These are phyloP conservation scores for Mixornis gularis DNA, from an alignment of 2,113 vertebrate species.

Conservation along the genomic window DNA sequence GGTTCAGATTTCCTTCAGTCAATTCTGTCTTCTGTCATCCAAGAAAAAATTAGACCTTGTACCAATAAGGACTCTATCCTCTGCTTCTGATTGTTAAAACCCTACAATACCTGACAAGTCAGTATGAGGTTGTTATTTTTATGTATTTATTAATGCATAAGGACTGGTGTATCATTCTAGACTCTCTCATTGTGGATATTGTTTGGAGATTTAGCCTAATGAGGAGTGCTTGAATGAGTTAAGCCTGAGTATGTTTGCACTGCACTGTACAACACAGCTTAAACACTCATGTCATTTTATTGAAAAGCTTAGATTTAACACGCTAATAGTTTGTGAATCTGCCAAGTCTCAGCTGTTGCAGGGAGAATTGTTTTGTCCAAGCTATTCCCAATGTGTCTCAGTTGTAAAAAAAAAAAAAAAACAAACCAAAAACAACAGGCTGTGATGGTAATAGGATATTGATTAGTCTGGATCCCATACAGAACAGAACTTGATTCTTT, in stretches of 20 bases:
- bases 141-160: neutral
- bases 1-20: neutral
- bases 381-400: neutral
- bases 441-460: slow-evolving; percentile 89
- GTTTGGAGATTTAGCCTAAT: neutral
- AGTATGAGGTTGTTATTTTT: neutral
- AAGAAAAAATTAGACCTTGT: neutral
- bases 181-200: neutral
- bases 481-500: slow-evolving; percentile 79
- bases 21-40: neutral
- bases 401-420: neutral
- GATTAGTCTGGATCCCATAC: slow-evolving; percentile 87
- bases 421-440: neutral
- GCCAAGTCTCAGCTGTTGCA: neutral
- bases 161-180: neutral
- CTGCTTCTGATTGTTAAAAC: neutral
- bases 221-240: neutral
- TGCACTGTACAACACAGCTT: neutral
- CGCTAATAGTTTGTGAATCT: neutral
- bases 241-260: neutral
- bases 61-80: neutral
- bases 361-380: neutral
- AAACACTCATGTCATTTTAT: neutral
- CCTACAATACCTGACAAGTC: neutral
- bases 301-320: slow-evolving; percentile 14